A percentile compares a stretch with the other conserved stretches of the same genome.
Evolutionary conservation across 2,113 vertebrate genomes (phyloP).

Genomic region (Platycercus adscitus): DNA sequence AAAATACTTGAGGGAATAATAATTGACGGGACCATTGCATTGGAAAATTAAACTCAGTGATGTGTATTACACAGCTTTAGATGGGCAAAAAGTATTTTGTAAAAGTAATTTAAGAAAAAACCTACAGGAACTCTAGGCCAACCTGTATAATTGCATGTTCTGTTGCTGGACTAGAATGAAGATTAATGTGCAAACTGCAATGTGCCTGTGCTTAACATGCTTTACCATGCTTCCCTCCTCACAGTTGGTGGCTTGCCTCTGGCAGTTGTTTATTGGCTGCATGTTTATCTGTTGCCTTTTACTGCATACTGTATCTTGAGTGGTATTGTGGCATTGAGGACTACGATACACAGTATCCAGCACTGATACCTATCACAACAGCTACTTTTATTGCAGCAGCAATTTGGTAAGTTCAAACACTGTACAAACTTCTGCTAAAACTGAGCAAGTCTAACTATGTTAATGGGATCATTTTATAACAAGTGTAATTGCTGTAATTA

Average conservation of each 20-base stretch:
- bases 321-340: slow-evolving; percentile 88
- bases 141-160: background rate
- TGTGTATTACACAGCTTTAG: background rate
- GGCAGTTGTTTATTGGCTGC: slow-evolving; percentile 79
- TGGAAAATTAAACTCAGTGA: background rate
- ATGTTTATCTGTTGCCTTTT: slow-evolving; percentile 84
- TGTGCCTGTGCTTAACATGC: background rate
- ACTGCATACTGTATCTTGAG: slow-evolving; percentile 93
- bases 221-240: slow-evolving; percentile 1
- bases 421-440: background rate
- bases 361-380: slow-evolving; percentile 87
- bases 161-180: background rate
- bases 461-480: background rate
- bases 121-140: background rate
- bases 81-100: background rate
- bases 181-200: background rate
- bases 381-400: slow-evolving; percentile 89
- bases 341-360: slow-evolving; percentile 89
- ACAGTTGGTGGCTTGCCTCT: slow-evolving; percentile 88
- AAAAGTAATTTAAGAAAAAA: background rate
- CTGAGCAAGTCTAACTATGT: background rate
- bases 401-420: slow-evolving; percentile 82
- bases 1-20: background rate
- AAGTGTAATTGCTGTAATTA: background rate
- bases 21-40: background rate